Evolutionary conservation across 2,888 invertebrate species (phyloP).

Genomic region (Drosophila recens): DNA sequence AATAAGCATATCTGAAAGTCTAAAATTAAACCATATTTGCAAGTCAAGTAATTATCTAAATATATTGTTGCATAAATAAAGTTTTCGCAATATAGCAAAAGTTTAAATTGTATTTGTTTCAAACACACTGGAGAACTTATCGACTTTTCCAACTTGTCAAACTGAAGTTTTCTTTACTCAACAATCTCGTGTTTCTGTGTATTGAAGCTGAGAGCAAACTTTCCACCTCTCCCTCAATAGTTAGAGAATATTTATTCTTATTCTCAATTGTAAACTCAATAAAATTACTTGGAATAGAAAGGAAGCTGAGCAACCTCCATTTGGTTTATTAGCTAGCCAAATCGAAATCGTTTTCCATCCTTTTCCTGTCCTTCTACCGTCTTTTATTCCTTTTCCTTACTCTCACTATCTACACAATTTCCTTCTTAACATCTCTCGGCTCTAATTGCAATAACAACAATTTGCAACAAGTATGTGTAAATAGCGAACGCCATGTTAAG

Average conservation of each 20-base stretch:
- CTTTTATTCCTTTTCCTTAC: neutral
- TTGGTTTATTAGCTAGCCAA: slow-evolving; percentile 48
- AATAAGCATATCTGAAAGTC: neutral
- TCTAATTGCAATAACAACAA: slow-evolving; percentile 71
- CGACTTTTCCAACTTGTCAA: slow-evolving; percentile 39
- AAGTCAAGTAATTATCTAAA: slow-evolving; percentile 11
- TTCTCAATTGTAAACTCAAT: slow-evolving; percentile 54
- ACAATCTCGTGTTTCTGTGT: neutral
- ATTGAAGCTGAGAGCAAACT: slow-evolving; percentile 24
- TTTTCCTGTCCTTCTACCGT: neutral
- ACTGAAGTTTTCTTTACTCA: slow-evolving; percentile 27
- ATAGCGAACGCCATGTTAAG: slow-evolving; percentile 62
- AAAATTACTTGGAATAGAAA: slow-evolving; percentile 27
- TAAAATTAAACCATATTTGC: neutral
- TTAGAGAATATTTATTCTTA: slow-evolving; percentile 46
- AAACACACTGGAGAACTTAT: slow-evolving; percentile 19
- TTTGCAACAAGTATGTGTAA: slow-evolving; percentile 69
- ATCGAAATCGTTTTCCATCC: slow-evolving; percentile 27
- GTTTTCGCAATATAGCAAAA: slow-evolving; percentile 12
- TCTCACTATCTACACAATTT: slow-evolving; percentile 1
- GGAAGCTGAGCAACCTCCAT: slow-evolving; percentile 21
- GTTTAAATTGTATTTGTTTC: slow-evolving; percentile 30
- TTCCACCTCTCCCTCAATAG: slow-evolving; percentile 30
- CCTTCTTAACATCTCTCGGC: slow-evolving; percentile 10
- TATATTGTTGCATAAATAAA: neutral